These are phyloP conservation scores for Cataglyphis altisquamis DNA, from an alignment of 2,888 invertebrate species.

Conservation along the genomic window DNA sequence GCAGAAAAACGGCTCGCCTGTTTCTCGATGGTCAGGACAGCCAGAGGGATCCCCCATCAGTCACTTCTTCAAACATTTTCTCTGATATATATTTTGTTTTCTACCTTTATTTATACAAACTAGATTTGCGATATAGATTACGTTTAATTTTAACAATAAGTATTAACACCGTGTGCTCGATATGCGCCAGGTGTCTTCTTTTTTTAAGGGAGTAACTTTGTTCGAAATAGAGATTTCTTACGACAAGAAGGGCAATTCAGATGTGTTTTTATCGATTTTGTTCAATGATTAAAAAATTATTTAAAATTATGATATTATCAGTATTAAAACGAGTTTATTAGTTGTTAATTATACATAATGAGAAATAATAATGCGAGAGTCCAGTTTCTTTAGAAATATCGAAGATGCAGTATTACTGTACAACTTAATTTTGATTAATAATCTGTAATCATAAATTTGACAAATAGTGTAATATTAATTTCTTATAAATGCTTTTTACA, in stretches of 20 bases:
- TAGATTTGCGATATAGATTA: conserved; percentile 62
- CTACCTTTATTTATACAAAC: conserved; percentile 67
- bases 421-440: conserved; percentile 9
- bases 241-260: conserved; percentile 51
- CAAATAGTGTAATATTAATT: not conserved
- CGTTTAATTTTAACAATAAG: conserved; percentile 62
- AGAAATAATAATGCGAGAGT: conserved; percentile 10
- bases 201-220: conserved; percentile 31
- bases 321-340: conserved; percentile 47
- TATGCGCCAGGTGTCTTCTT: conserved; percentile 38
- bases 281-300: conserved; percentile 1
- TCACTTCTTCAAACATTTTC: conserved; percentile 67
- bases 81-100: conserved; percentile 65
- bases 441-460: conserved; percentile 5
- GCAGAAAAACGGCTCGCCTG: not conserved
- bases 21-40: conserved; percentile 46
- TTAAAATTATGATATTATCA: conserved; percentile 30
- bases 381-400: not conserved
- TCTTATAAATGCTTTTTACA: not conserved
- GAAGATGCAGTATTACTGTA: not conserved
- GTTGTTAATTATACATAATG: not conserved
- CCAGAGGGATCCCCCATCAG: conserved; percentile 51
- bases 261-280: not conserved
- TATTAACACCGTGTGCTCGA: conserved; percentile 65
- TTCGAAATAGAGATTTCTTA: conserved; percentile 48